Percentiles rank a stretch among this genome's conserved stretches.
These are phyloP conservation scores for Oxyura jamaicensis DNA, from an alignment of 2,113 vertebrate species.

Conservation along the genomic window DNA sequence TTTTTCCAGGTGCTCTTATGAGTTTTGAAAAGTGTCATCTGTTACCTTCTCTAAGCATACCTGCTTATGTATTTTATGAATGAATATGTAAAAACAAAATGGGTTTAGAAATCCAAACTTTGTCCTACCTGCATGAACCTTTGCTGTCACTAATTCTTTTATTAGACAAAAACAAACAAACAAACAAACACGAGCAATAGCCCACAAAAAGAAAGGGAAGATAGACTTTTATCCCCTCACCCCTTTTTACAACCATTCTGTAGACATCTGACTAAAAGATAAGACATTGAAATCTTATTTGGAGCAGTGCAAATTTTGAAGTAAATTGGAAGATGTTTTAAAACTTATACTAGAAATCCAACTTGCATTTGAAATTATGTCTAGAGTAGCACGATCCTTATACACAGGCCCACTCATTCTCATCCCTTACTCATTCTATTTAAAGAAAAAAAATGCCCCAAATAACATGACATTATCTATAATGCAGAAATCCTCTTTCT, in stretches of 20 bases:
- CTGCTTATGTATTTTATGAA: background rate
- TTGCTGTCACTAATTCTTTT: background rate
- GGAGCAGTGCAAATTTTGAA: background rate
- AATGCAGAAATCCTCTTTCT: background rate
- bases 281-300: background rate
- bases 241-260: too few species aligned
- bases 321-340: background rate
- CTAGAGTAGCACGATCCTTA: background rate
- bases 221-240: too few species aligned
- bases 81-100: background rate
- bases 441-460: background rate
- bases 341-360: background rate
- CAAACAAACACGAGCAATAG: background rate
- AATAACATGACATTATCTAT: background rate
- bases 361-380: background rate
- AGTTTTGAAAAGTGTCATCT: too few species aligned
- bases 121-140: background rate
- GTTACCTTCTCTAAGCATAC: background rate
- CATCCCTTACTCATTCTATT: background rate
- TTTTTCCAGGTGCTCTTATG: background rate
- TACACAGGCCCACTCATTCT: background rate
- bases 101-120: background rate
- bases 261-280: background rate
- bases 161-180: background rate
- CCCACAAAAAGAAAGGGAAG: background rate